A percentile compares a stretch with the other conserved stretches of the same genome.
Conservation (phyloP, 2,888 invertebrate genomes). For the Aporophyla nigra region DNA sequence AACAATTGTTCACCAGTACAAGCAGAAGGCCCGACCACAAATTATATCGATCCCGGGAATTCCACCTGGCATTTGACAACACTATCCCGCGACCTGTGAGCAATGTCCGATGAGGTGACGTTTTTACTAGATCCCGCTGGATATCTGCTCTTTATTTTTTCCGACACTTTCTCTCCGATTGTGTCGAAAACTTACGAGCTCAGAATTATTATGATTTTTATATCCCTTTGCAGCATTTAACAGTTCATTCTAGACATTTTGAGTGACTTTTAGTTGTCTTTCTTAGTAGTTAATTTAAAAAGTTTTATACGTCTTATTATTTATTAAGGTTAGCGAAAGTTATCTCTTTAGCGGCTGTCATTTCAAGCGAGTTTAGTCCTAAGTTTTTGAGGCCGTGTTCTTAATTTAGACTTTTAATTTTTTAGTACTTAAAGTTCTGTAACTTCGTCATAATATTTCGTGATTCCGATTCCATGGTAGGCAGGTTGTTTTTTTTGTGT, state of each 20-base stretch:
- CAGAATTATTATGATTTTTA: conserved; percentile 57
- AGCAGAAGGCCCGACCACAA: neutral
- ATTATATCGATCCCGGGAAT: conserved; percentile 19
- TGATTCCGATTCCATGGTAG: neutral
- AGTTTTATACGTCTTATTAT: conserved; percentile 23
- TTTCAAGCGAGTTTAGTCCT: neutral
- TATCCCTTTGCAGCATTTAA: conserved; percentile 40
- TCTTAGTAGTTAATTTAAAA: conserved; percentile 5
- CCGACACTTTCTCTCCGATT: conserved; percentile 65
- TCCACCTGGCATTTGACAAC: conserved; percentile 42
- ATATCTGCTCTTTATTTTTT: conserved; percentile 71
- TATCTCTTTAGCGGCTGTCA: conserved; percentile 17
- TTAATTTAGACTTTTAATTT: neutral
- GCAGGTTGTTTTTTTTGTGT: neutral
- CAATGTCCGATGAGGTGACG: conserved; percentile 74
- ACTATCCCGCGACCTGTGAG: conserved; percentile 71
- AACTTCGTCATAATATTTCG: neutral
- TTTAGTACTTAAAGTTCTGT: neutral
- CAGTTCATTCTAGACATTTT: conserved; percentile 12
- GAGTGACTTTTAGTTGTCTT: neutral
- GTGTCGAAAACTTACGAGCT: conserved; percentile 57
- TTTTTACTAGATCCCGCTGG: conserved; percentile 72
- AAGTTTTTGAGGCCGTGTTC: conserved; percentile 3
- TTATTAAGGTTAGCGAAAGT: conserved; percentile 12
- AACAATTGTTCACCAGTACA: neutral